These are phyloP conservation scores for Deroplatys truncata DNA, from an alignment of 2,888 invertebrate species.

Conservation along the genomic window DNA sequence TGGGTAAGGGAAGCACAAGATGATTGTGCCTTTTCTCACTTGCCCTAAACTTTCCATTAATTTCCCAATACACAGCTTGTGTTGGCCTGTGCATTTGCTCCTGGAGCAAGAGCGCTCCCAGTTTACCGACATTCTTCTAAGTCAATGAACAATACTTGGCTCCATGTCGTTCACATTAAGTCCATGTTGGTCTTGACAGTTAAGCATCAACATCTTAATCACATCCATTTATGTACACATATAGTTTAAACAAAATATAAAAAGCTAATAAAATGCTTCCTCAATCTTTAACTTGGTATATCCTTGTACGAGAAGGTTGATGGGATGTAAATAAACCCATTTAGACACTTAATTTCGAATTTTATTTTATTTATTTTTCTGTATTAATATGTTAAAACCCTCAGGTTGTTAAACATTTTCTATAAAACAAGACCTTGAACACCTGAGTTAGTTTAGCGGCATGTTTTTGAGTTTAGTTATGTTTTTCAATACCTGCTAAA, in stretches of 20 bases:
- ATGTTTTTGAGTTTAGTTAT: too few species aligned
- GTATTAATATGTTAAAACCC: not conserved
- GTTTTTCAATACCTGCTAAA: too few species aligned
- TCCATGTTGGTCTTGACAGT: not conserved
- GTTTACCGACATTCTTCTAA: too few species aligned
- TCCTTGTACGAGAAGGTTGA: not conserved
- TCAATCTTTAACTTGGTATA: not conserved
- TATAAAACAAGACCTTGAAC: not conserved
- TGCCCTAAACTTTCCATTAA: too few species aligned
- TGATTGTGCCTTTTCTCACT: too few species aligned
- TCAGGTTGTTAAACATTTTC: not conserved
- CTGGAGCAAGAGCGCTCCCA: too few species aligned
- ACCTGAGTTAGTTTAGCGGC: not conserved
- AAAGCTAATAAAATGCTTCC: not conserved
- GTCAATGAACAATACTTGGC: not conserved
- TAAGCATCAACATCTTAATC: not conserved
- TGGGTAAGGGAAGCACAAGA: too few species aligned
- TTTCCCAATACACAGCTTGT: too few species aligned
- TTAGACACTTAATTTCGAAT: not conserved
- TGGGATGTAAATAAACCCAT: not conserved
- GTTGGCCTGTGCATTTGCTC: too few species aligned
- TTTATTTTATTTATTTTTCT: not conserved
- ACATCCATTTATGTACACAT: not conserved
- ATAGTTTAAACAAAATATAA: not conserved
- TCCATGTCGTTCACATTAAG: not conserved